These are phyloP conservation scores for Pachycephala philippinensis DNA, from an alignment of 2,113 vertebrate genomes.

Conservation along the genomic window DNA sequence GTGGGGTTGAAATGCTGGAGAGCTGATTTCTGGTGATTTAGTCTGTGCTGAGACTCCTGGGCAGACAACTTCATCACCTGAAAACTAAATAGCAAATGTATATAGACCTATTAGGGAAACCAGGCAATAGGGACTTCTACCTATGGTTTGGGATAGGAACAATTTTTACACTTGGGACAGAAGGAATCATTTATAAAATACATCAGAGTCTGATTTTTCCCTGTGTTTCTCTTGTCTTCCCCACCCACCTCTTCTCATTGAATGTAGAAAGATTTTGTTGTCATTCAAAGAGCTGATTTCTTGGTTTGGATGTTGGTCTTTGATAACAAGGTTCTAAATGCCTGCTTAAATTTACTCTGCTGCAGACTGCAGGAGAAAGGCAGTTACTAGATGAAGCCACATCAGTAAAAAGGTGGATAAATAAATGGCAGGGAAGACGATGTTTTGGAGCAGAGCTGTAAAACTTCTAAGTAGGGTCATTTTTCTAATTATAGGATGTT, in stretches of 20 bases:
- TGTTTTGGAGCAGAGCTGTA: conserved; percentile 17
- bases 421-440: conserved; percentile 34
- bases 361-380: neutral
- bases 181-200: neutral
- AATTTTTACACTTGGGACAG: neutral
- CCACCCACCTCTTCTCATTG: neutral
- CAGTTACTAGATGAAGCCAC: neutral
- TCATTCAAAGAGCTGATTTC: neutral
- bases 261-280: neutral
- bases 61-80: neutral
- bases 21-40: neutral
- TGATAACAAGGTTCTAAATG: neutral
- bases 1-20: neutral
- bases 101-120: neutral
- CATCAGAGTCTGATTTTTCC: neutral
- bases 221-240: neutral
- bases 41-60: neutral
- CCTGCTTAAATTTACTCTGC: neutral
- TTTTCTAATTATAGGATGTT: conserved; percentile 65
- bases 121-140: neutral
- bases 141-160: neutral
- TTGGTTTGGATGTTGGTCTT: neutral
- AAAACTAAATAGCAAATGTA: neutral
- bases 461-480: conserved; percentile 42
- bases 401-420: conserved; percentile 25